Percentiles rank a stretch among this genome's conserved stretches.
phyloP scores from a whole-genome alignment of 2,888 invertebrate species.

The Andrena bicolor region DNA sequence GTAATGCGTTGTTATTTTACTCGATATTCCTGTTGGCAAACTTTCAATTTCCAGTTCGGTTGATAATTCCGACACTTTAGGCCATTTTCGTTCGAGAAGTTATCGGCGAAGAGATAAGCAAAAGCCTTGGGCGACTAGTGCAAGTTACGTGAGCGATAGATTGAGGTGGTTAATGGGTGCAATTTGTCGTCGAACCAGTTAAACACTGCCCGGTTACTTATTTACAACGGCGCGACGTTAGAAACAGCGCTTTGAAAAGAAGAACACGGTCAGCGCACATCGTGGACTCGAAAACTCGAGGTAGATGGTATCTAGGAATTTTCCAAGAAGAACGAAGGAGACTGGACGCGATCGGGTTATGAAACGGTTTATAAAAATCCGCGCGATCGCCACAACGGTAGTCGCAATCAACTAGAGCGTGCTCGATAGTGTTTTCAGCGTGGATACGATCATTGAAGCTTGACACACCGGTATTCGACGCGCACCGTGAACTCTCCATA shows the following conservation, averaged over 20 bases:
- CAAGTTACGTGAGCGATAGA: not conserved
- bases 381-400: conserved; percentile 62
- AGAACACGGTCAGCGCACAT: not conserved
- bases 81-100: not conserved
- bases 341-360: not conserved
- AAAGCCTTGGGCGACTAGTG: conserved; percentile 42
- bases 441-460: conserved; percentile 59
- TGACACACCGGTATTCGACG: conserved; percentile 50
- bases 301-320: not conserved
- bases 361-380: conserved; percentile 38
- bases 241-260: not conserved
- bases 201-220: not conserved
- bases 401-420: conserved; percentile 70
- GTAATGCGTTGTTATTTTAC: not conserved
- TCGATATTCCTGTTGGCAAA: no score
- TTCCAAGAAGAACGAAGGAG: not conserved
- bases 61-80: not conserved
- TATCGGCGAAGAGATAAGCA: conserved; percentile 54
- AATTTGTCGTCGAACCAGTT: conserved; percentile 1
- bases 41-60: not conserved
- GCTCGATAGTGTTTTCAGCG: conserved; percentile 57
- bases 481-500: conserved; percentile 4
- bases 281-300: not conserved
- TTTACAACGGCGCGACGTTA: not conserved
- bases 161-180: not conserved